Evolutionary conservation across 2,888 invertebrate species (phyloP), one percentile per base, ranked within the genome.

Genomic region (Aricia artaxerxes): DNA sequence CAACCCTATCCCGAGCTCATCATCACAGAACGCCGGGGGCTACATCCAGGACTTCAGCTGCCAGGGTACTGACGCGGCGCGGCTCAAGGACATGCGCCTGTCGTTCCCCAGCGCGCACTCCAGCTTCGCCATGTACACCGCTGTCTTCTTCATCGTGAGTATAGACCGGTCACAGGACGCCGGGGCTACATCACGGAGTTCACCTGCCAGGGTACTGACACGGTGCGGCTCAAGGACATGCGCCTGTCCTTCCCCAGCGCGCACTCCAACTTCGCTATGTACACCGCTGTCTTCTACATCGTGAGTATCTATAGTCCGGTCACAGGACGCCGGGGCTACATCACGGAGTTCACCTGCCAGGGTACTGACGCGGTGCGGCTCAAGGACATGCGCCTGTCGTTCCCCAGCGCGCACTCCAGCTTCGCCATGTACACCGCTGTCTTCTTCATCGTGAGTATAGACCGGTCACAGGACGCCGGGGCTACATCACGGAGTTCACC

Each of bases 71-170:
- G 81, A 87, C 77, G 81, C 82, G 49, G 79, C 80, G 0, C 87
- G 77, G 24, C 83, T 95, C 16, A 95, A 95, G 83, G 96, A 97
- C 85, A 91, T 96, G 86, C 94, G 96, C 87, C 95, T 97, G 79
- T 94, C 94, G 2, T 94, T 94, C 85, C 94, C 94, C 2, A 94
- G 94, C 73, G 91, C 93, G 0, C 94, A 94, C 81, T 85, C 94
- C 57, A 91, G 92, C 83, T 94, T 92, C 82, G 85, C 91, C 0
- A 92, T 94, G 91, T 92, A 93, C 86, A 95, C 96, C 64, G 96
- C 97, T 92, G 86, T 97, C 75, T 97, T 96, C 90, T 95, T 97
- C 82, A 96, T 96, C 88, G 97, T 97, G 91, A 96, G 96, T 89
- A 64, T 1, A 40, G 40, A 6, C 40, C 40, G 40, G 40, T 40